Evolutionary conservation across 2,888 invertebrate genomes (phyloP).

Genomic region (Pollenia griseotomentosa): DNA sequence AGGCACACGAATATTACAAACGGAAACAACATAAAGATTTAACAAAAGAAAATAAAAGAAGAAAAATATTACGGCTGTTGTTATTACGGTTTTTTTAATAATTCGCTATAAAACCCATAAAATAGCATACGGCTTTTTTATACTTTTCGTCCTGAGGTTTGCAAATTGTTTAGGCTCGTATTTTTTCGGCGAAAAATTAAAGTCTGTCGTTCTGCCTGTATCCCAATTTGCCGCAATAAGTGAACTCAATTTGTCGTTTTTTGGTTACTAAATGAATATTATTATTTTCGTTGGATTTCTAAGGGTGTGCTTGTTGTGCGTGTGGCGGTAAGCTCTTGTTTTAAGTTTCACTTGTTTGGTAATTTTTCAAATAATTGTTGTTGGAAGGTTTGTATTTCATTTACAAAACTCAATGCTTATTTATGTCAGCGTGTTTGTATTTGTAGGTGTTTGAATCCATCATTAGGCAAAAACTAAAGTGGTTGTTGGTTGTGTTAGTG

Average conservation of each 20-base stretch:
- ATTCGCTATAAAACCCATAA: neutral
- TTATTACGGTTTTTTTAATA: neutral
- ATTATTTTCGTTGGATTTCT: constrained; percentile 73
- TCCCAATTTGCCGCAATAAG: constrained; percentile 77
- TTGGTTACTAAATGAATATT: constrained; percentile 76
- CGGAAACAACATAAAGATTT: neutral
- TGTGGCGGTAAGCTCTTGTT: constrained; percentile 11
- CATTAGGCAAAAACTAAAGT: constrained; percentile 11
- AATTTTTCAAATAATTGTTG: constrained; percentile 66
- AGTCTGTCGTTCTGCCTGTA: constrained; percentile 39
- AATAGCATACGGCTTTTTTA: too few relatives aligned
- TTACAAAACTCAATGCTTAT: neutral
- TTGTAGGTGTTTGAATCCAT: neutral
- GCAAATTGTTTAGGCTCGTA: constrained; percentile 37
- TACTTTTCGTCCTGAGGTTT: too few relatives aligned
- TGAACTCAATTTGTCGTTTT: constrained; percentile 79
- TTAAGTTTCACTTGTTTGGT: constrained; percentile 54
- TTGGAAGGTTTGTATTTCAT: neutral
- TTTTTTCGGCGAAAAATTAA: constrained; percentile 78
- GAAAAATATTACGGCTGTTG: neutral
- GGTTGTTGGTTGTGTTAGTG: neutral
- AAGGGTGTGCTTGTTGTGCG: constrained; percentile 27
- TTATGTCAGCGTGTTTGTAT: neutral
- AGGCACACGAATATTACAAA: neutral
- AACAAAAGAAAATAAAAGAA: neutral